A percentile compares a stretch with the other conserved stretches of the same genome.
Evolutionary conservation across 2,797 vertebrate genomes (phyloP).

Genomic region (Sebastes vulpes): DNA sequence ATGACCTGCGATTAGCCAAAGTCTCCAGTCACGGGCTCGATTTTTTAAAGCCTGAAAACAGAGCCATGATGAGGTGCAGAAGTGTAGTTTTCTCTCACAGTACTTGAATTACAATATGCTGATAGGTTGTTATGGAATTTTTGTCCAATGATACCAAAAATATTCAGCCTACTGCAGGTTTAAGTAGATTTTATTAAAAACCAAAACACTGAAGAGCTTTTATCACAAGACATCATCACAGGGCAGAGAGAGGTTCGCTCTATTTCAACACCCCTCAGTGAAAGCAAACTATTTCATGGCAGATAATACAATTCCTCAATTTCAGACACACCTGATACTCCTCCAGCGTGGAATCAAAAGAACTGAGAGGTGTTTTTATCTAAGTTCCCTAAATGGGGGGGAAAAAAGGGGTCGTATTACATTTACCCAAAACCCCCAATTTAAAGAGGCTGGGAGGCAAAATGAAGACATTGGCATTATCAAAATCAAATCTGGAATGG

Average conservation of each 20-base stretch:
- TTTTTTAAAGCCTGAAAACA: too few species aligned
- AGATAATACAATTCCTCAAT: conserved; percentile 74
- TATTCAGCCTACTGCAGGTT: too few species aligned
- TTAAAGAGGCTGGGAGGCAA: conserved; percentile 90
- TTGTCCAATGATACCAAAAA: too few species aligned
- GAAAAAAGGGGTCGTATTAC: conserved; percentile 35
- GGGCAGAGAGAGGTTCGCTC: conserved; percentile 74
- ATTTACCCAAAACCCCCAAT: conserved; percentile 86
- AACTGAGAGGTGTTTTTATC: conserved; percentile 80
- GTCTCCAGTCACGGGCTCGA: too few species aligned
- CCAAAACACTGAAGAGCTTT: not conserved
- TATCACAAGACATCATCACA: conserved; percentile 56
- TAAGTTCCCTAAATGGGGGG: conserved; percentile 84
- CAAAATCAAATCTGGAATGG: conserved; percentile 94
- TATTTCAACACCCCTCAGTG: conserved; percentile 39
- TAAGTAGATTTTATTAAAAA: conserved; percentile 16
- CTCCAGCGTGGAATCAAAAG: conserved; percentile 83
- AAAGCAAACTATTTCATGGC: conserved; percentile 61
- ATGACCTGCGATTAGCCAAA: too few species aligned
- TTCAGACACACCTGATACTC: conserved; percentile 87
- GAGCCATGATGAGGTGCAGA: too few species aligned
- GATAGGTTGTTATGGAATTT: too few species aligned
- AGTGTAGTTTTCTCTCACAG: too few species aligned
- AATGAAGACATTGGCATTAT: conserved; percentile 95
- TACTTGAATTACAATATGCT: too few species aligned